These are phyloP conservation scores for Artibeus jamaicensis DNA, from an alignment of 2,797 vertebrate genomes.

Conservation along the genomic window DNA sequence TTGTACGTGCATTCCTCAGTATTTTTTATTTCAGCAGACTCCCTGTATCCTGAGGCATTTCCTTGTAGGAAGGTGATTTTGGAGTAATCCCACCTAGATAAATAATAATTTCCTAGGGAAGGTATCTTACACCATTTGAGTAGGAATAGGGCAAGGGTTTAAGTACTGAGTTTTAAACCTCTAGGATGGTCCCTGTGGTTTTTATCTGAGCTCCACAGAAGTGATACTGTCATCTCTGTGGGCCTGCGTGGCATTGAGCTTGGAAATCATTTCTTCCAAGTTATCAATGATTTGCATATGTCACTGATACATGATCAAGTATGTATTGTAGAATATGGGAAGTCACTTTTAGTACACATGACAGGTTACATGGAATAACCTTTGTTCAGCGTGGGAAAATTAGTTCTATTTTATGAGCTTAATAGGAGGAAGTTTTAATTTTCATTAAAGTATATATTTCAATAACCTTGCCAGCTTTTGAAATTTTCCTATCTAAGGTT, in stretches of 20 bases:
- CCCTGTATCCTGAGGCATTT: background rate
- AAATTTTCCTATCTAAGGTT: background rate
- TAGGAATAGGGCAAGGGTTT: background rate
- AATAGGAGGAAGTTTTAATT: background rate
- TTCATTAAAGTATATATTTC: background rate
- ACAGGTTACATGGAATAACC: background rate
- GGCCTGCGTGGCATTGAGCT: background rate
- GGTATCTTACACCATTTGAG: background rate
- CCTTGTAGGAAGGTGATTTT: background rate
- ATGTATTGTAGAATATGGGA: background rate
- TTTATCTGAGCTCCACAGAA: background rate
- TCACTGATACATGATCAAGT: background rate
- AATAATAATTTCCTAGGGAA: background rate
- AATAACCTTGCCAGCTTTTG: background rate
- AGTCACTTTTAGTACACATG: background rate
- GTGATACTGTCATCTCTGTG: background rate
- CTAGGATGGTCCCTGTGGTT: background rate
- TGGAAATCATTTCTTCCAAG: background rate
- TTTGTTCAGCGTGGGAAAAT: background rate
- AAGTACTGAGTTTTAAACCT: background rate
- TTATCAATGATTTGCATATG: background rate
- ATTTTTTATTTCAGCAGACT: constrained; percentile 12
- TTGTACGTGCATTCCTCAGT: background rate
- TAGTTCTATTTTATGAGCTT: constrained; percentile 9
- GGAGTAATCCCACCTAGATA: background rate